Conservation (phyloP, 2,888 invertebrate genomes). For the Dioctria rufipes region DNA sequence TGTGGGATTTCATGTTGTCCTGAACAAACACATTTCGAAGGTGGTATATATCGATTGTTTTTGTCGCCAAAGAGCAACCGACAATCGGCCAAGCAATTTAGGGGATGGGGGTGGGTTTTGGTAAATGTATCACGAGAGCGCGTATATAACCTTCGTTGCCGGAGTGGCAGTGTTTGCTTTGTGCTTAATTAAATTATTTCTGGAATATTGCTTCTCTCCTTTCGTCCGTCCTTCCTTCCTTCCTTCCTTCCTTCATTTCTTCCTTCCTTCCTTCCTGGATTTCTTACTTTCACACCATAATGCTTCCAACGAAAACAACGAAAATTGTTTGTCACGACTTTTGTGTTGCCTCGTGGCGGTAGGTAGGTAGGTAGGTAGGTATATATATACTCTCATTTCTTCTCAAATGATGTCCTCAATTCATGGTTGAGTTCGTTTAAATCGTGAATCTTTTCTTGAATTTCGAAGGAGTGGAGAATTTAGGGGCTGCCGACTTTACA, state of each 20-base stretch:
- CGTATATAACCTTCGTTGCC: constrained; percentile 38
- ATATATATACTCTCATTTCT: constrained; percentile 23
- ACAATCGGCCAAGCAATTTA: constrained; percentile 49
- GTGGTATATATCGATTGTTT: constrained; percentile 57
- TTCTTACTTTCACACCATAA: constrained; percentile 32
- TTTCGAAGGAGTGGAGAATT: neutral
- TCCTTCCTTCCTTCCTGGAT: constrained; percentile 39
- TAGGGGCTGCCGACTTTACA: constrained; percentile 9
- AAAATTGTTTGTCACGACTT: constrained; percentile 60
- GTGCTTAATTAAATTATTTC: constrained; percentile 60
- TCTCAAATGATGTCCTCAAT: constrained; percentile 55
- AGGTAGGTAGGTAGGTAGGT: no score
- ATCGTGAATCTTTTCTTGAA: constrained; percentile 11
- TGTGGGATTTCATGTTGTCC: constrained; percentile 50
- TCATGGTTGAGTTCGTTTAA: constrained; percentile 46
- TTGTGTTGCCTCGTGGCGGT: constrained; percentile 51
- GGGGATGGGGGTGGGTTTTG: constrained; percentile 9
- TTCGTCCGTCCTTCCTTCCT: constrained; percentile 30
- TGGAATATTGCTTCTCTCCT: constrained; percentile 57
- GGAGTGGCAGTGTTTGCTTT: constrained; percentile 59
- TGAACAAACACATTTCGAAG: constrained; percentile 51
- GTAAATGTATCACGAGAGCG: constrained; percentile 28
- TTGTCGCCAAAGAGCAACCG: constrained; percentile 57
- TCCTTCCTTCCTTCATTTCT: constrained; percentile 39
- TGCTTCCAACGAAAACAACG: constrained; percentile 54